These are phyloP conservation scores for Tauraco hartlaubi DNA, from an alignment of 2,797 vertebrate species.

Conservation along the genomic window DNA sequence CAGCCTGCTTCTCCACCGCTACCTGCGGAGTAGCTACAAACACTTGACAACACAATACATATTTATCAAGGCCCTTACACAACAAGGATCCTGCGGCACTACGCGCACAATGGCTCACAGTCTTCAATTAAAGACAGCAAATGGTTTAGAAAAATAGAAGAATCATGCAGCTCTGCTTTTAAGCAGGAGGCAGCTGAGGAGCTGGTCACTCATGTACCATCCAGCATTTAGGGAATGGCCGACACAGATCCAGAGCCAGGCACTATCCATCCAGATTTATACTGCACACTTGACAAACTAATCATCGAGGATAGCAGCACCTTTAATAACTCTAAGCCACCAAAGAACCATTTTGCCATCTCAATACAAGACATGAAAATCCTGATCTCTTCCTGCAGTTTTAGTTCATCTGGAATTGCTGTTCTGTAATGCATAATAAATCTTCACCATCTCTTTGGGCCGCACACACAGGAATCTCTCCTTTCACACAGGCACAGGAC, in stretches of 20 bases:
- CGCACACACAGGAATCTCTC: not conserved
- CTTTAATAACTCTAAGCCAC: not conserved
- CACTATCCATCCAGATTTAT: not conserved
- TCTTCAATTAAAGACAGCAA: conserved; percentile 51
- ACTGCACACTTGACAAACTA: not conserved
- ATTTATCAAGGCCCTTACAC: conserved; percentile 44
- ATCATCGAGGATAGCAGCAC: not conserved
- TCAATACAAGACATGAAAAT: not conserved
- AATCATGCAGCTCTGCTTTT: not conserved
- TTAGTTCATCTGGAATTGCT: not conserved
- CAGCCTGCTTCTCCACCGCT: conserved; percentile 6
- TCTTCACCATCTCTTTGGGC: not conserved
- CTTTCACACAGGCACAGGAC: not conserved
- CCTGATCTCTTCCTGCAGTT: not conserved
- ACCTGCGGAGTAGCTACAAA: conserved; percentile 50
- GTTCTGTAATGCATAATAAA: not conserved
- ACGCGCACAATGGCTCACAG: not conserved
- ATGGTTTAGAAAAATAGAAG: not conserved
- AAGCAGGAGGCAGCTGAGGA: not conserved
- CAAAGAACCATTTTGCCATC: not conserved
- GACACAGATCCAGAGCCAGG: not conserved
- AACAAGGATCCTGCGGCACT: conserved; percentile 10
- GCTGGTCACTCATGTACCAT: not conserved
- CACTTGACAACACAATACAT: conserved; percentile 44
- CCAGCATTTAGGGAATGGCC: not conserved